A percentile compares a stretch with the other conserved stretches of the same genome.
phyloP scores from a whole-genome alignment of 2,797 vertebrate genomes.

The Sebastes minor region DNA sequence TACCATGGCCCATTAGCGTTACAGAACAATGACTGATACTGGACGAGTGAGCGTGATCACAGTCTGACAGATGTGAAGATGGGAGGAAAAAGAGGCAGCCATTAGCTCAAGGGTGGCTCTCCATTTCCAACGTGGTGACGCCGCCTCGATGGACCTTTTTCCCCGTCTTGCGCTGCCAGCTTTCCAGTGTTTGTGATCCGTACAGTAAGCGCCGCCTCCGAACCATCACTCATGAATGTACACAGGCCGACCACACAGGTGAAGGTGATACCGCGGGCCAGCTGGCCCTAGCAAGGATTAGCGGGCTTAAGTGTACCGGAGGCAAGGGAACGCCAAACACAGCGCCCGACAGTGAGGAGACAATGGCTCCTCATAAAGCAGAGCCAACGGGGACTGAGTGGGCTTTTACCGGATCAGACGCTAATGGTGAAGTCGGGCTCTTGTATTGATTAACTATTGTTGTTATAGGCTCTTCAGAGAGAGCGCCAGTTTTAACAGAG shows the following conservation, averaged over 20 bases:
- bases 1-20: slow-evolving; percentile 68
- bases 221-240: slow-evolving; percentile 69
- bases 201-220: slow-evolving; percentile 54
- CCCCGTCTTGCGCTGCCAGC: background rate
- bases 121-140: slow-evolving; percentile 17
- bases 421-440: slow-evolving; percentile 58
- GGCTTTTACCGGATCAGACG: slow-evolving; percentile 74
- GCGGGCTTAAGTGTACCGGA: slow-evolving; percentile 84
- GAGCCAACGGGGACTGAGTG: slow-evolving; percentile 57
- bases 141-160: slow-evolving; percentile 28
- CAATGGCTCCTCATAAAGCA: slow-evolving; percentile 73
- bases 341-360: slow-evolving; percentile 73
- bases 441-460: slow-evolving; percentile 72
- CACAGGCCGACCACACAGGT: slow-evolving; percentile 72
- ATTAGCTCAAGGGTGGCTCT: slow-evolving; percentile 11
- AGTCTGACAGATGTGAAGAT: slow-evolving; percentile 33
- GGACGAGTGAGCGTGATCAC: slow-evolving; percentile 28
- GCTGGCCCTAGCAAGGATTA: slow-evolving; percentile 79
- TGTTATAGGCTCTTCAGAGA: slow-evolving; percentile 40
- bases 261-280: slow-evolving; percentile 71
- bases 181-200: slow-evolving; percentile 49
- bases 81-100: background rate
- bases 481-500: slow-evolving; percentile 7
- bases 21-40: slow-evolving; percentile 59
- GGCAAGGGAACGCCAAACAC: slow-evolving; percentile 78